Base-by-base conservation (phyloP, 2,888 invertebrate genomes). In the Sisyra terminalis region DNA sequence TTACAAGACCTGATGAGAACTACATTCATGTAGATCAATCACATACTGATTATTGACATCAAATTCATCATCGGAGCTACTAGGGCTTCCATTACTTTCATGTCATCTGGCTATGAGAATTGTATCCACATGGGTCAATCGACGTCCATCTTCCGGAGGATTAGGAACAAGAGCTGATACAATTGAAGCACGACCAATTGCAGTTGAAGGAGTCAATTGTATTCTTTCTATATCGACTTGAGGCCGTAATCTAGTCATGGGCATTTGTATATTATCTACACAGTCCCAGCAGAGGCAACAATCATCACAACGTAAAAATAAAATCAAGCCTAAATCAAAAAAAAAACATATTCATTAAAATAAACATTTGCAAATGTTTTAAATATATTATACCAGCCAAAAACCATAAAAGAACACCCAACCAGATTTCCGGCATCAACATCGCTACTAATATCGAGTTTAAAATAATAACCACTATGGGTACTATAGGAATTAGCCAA, bases 101-200 rank as follows among this genome's bases (percentile, higher is more conserved):
- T 58, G 62, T 63, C 62, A 74, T 71, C 74, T 73, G 57, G 72
- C 64, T 54, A 74, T 71, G 50, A 70, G 66, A 36, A 74, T 67
- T 18, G 72, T 70, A 52, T 74, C 74, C 39, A 71, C 64, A 52
- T 67, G 69, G 9, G 69, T 58, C 14, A 69, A 59, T 42, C 64
- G 47, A 49, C 69, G 49, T 61, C 63, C 49, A 60, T 65, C 53
- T 39, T 53, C 53, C 38, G 49, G 46, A 6, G 52, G 47, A 35
- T 47, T 48, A 11, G 49, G 48, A 11, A 50, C 46, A 44, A 47
- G 53, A 40, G 45, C 53, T 50, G 43, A 52, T 30, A 49, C 52
- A 13, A 44, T n/a, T 63, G 66, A 50, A 64, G 52, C 51, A 63
- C 66, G n/a, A 64, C 68, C 54, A 67, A 67, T 65, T 67, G 65